Evolutionary conservation across 2,888 invertebrate species (phyloP).

Genomic region (Polyommatus iphigenia): DNA sequence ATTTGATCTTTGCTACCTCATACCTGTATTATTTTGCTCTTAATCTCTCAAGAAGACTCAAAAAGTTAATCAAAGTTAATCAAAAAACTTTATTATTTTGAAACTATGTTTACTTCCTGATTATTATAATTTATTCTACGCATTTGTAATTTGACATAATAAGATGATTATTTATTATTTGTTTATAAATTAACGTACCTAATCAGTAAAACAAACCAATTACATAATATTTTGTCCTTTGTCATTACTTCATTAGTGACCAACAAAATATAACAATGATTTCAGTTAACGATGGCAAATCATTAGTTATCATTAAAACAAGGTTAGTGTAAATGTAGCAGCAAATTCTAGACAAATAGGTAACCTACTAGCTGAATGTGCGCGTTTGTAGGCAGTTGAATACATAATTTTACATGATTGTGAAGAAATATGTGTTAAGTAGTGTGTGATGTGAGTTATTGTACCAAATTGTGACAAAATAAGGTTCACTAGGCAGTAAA

Average conservation of each 20-base stretch:
- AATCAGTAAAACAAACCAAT: constrained; percentile 10
- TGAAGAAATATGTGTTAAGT: background rate
- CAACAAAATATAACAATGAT: background rate
- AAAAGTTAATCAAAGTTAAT: background rate
- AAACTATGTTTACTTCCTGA: background rate
- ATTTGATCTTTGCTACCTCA: background rate
- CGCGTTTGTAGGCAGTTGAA: constrained; percentile 22
- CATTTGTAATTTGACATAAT: background rate
- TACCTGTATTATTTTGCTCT: background rate
- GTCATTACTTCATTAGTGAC: background rate
- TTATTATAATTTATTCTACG: background rate
- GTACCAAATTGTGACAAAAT: background rate
- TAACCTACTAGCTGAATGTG: constrained; percentile 27
- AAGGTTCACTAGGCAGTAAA: background rate
- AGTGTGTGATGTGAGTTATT: background rate
- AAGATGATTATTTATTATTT: background rate
- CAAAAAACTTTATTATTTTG: background rate
- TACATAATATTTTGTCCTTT: background rate
- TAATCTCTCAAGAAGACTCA: background rate
- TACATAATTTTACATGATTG: background rate
- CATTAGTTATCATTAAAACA: constrained; percentile 16
- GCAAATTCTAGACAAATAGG: constrained; percentile 23
- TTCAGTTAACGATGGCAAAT: background rate
- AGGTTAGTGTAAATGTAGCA: constrained; percentile 5
- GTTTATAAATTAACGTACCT: background rate